Percentiles rank a stretch among this genome's conserved stretches.
Evolutionary conservation across 2,113 vertebrate species (phyloP).

Genomic region (Eonycteris spelaea): DNA sequence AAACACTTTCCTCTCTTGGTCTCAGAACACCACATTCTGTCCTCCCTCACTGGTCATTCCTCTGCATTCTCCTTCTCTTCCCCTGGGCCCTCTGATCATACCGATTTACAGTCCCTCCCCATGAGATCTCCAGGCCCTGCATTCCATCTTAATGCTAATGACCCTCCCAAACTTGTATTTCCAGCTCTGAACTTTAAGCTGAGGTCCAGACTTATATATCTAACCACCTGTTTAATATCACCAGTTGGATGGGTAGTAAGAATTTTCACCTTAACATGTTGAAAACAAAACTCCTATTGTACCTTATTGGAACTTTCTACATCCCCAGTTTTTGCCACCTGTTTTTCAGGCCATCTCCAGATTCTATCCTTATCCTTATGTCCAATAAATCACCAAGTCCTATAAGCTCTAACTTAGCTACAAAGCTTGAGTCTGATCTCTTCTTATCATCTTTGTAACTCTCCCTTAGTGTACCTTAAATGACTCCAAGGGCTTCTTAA

Average conservation of each 20-base stretch:
- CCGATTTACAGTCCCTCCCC: neutral
- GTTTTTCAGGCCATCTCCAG: neutral
- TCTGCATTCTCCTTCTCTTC: neutral
- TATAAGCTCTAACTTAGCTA: neutral
- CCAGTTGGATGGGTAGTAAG: neutral
- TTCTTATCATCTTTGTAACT: neutral
- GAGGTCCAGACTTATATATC: neutral
- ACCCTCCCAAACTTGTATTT: neutral
- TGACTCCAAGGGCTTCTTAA: neutral
- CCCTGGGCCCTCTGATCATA: neutral
- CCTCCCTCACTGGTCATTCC: neutral
- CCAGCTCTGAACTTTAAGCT: neutral
- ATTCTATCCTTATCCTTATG: neutral
- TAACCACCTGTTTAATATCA: neutral
- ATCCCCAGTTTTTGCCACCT: neutral
- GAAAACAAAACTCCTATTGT: neutral
- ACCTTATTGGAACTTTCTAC: neutral
- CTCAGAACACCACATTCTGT: neutral
- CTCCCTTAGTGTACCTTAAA: neutral
- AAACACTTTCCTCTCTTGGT: neutral
- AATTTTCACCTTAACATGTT: neutral
- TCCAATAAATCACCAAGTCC: neutral
- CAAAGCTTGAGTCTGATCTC: neutral
- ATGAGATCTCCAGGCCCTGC: neutral
- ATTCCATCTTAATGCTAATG: neutral